Evolutionary conservation across 2,888 invertebrate genomes (phyloP), one percentile per base, ranked within the genome.

Genomic region (Aricia artaxerxes): DNA sequence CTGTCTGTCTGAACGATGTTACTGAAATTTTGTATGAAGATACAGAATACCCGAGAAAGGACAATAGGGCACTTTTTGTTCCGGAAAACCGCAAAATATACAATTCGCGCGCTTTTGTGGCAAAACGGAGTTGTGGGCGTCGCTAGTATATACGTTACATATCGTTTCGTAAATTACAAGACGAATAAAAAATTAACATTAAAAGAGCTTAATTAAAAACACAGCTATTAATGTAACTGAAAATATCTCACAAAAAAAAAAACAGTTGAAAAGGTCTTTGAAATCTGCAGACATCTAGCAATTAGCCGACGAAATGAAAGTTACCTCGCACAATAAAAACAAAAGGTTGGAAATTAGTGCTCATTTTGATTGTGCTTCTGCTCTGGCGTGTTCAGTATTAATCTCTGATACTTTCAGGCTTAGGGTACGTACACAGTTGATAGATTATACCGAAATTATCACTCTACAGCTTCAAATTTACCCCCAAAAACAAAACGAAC

Each of bases 241-340:
- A 64, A 64, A 64, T 64, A 64, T 4, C 61, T 9, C 24, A 31
- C 64, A n/a, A 64, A 31, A 64, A 31, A 61, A 40, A 61, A 2
- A 31, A 31, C 11, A 64, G 9, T 64, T 31, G 9, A n/a, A 61
- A 61, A 64, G 31, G 11, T 64, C 64, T 31, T 64, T 64, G 61
- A 64, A 64, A 31, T 64, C 64, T 64, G 31, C 11, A 64, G 64
- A 64, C 64, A 31, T 64, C 31, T 61, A 31, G 31, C 64, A 64
- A 64, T 64, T 64, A 64, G 24, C 64, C 9, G 31, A 11, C 64
- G 31, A 4, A 31, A 64, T 64, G 24, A 11, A 64, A 31, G 64
- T 64, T 64, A 31, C 64, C 64, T 64, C 31, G 64, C 31, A 64
- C 11, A 64, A 64, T 64, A 64, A 64, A 64, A 61, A 61, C 61